Base-by-base conservation (phyloP, 2,113 vertebrate species). In the Odocoileus hemionus region DNA sequence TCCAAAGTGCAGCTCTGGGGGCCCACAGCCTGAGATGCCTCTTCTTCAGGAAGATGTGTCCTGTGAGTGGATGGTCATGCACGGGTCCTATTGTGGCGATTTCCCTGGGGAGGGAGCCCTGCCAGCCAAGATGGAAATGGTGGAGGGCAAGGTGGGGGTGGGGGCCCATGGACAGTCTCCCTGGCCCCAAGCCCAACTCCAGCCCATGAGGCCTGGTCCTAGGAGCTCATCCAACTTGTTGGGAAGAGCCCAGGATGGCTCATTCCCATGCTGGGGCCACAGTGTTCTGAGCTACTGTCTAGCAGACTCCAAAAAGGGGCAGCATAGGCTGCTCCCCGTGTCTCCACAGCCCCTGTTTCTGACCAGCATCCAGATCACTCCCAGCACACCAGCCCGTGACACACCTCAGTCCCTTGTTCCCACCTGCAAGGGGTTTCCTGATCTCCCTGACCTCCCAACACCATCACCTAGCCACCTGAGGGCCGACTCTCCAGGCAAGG, bases 211-310 rank as follows among this genome's bases (percentile, higher is more conserved):
- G 21, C 12, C 4, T 21, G 19, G 14, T 28, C 21, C 47, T 7
- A 2, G 52, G 21, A 45, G 74, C n/a, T 55, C 0, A 6, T 23
- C 23, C 43, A 21, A 11, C 26, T 4, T 30, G 7, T 17, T 16
- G 45, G 61, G 50, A 57, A 57, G 61, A 33, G 43, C 1, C 39
- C 52, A 50, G 70, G n/a, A 23, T 70, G 67, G 19, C 87, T 45
- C 6, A 10, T 45, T 30, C 26, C 21, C 7, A 5, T 0, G 2
- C 74, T 33, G 36, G 25, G 50, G n/a, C 16, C n/a, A 8, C 4
- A 10, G 23, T 26, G 9, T 33, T 76, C 45, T 39, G 8, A 84
- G 55, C 55, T 15, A n/a, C 88, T 23, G 21, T n/a, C 55, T 28
- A 7, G 36, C 47, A 17, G 8, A 11, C 50, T 47, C 58, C 39